phyloP scores from a whole-genome alignment of 2,888 invertebrate species.

The Pachycephus smyrnensis region DNA sequence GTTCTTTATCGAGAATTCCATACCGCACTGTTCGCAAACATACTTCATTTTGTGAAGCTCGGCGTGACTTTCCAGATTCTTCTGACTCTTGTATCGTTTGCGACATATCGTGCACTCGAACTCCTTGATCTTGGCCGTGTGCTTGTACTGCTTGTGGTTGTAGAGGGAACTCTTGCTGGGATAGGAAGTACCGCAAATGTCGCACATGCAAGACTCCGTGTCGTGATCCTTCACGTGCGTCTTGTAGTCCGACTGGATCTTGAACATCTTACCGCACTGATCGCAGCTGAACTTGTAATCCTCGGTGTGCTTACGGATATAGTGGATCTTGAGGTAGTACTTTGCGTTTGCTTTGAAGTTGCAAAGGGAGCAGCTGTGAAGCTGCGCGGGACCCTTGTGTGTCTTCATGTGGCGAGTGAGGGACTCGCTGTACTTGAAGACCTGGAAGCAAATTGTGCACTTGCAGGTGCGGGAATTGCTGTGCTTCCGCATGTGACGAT shows the following conservation, averaged over 20 bases:
- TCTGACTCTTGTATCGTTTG: constrained; percentile 21
- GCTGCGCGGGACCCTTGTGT: neutral
- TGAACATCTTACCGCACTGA: constrained; percentile 67
- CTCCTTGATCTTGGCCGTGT: constrained; percentile 16
- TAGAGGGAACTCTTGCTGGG: constrained; percentile 19
- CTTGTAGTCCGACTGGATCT: constrained; percentile 67
- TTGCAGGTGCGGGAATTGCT: constrained; percentile 4
- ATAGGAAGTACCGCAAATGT: constrained; percentile 17
- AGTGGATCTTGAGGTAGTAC: constrained; percentile 4
- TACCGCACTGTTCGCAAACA: constrained; percentile 21
- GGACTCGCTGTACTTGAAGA: neutral
- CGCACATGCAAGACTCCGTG: constrained; percentile 10
- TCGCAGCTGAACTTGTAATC: constrained; percentile 67
- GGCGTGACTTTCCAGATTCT: constrained; percentile 15
- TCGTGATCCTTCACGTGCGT: constrained; percentile 61
- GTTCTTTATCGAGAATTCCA: constrained; percentile 15
- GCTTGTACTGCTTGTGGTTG: constrained; percentile 18
- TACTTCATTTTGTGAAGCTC: constrained; percentile 19
- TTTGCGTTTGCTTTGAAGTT: neutral
- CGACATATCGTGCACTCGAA: constrained; percentile 21
- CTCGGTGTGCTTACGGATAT: constrained; percentile 11
- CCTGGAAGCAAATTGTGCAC: constrained; percentile 1
- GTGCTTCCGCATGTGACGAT: constrained; percentile 13
- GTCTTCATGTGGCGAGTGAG: neutral
- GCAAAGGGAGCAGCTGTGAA: neutral